A percentile compares a stretch with the other conserved stretches of the same genome.
phyloP scores from a whole-genome alignment of 2,888 invertebrate genomes.

The Crepidodera aurea region DNA sequence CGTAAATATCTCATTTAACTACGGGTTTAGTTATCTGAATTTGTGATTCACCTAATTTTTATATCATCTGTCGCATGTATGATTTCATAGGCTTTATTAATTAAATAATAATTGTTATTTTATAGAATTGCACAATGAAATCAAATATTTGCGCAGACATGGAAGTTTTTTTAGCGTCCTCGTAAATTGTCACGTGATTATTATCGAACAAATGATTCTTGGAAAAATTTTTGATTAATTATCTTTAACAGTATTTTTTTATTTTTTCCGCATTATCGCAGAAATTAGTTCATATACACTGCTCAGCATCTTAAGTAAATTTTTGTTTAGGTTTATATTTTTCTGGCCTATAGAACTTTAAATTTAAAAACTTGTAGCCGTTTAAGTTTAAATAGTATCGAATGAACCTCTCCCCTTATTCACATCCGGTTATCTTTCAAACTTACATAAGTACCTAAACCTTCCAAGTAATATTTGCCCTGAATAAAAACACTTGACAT shows the following conservation, averaged over 20 bases:
- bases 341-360: too few relatives aligned
- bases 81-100: not conserved
- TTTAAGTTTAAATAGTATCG: too few relatives aligned
- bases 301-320: not conserved
- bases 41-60: not conserved
- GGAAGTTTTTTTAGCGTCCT: not conserved
- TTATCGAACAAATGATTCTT: constrained; percentile 11
- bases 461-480: too few relatives aligned
- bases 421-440: too few relatives aligned
- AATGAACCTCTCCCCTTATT: too few relatives aligned
- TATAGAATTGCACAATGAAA: not conserved
- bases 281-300: constrained; percentile 3
- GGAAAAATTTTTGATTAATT: not conserved
- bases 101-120: not conserved
- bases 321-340: too few relatives aligned
- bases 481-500: too few relatives aligned
- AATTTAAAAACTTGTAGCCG: too few relatives aligned
- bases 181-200: not conserved
- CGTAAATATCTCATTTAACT: too few relatives aligned
- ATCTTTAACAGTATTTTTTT: constrained; percentile 1
- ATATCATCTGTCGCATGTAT: not conserved
- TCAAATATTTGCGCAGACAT: not conserved
- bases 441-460: too few relatives aligned
- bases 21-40: not conserved
- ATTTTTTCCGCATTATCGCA: not conserved